phyloP scores from a whole-genome alignment of 2,113 vertebrate species.

The Laterallus jamaicensis region DNA sequence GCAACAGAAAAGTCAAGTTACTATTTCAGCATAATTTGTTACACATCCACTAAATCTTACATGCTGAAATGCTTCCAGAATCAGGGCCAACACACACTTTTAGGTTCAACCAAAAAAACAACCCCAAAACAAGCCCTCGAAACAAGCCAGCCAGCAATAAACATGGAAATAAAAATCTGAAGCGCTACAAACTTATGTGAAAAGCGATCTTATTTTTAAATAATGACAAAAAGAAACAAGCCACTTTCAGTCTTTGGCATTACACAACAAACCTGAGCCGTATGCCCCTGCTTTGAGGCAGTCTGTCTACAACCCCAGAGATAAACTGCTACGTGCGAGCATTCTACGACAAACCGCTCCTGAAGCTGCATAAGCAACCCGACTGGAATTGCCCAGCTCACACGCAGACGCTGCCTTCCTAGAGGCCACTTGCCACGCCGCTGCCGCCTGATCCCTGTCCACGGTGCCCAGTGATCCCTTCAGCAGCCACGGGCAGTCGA shows the following conservation, averaged over 20 bases:
- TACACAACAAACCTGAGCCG: not conserved
- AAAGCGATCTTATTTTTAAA: not conserved
- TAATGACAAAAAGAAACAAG: not conserved
- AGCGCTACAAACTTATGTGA: rapidly evolving
- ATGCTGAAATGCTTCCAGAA: not conserved
- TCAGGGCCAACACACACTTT: not conserved
- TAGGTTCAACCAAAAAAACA: not conserved
- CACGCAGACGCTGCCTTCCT: rapidly evolving
- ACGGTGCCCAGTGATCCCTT: not conserved
- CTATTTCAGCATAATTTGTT: not conserved
- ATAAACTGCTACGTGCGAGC: rapidly evolving
- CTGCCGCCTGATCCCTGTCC: not conserved
- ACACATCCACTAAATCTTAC: not conserved
- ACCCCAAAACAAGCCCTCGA: not conserved
- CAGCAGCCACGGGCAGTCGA: not conserved
- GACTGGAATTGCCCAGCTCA: rapidly evolving
- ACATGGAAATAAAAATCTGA: not conserved
- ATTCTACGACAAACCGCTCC: rapidly evolving
- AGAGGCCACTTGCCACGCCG: rapidly evolving
- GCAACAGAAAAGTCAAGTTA: not conserved
- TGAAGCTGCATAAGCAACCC: rapidly evolving
- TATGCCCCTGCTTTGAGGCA: rapidly evolving
- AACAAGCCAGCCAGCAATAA: not conserved
- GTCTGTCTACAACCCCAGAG: not conserved
- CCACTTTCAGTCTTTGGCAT: rapidly evolving